Conservation (phyloP, 2,113 vertebrate species). For the Amphilophus citrinellus region DNA sequence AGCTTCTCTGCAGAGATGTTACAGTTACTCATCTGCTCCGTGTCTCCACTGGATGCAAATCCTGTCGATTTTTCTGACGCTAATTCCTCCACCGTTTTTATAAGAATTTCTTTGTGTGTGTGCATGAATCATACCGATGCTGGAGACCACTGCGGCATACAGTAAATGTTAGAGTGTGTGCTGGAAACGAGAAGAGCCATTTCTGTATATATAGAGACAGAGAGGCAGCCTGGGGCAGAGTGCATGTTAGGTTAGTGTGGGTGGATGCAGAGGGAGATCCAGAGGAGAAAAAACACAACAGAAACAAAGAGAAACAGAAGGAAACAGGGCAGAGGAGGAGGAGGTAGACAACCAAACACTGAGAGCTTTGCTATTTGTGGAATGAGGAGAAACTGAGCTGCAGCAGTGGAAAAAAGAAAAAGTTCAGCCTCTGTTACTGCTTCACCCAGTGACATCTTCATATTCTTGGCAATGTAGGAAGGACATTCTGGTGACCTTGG, state of each 20-base stretch:
- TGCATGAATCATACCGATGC: conserved; percentile 42
- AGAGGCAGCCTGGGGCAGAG: conserved; percentile 57
- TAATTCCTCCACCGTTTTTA: conserved; percentile 20
- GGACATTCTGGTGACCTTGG: not conserved
- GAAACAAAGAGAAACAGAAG: conserved; percentile 29
- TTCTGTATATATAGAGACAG: conserved; percentile 42
- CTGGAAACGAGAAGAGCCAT: conserved; percentile 32
- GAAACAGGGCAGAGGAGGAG: conserved; percentile 23
- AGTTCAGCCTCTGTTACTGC: not conserved
- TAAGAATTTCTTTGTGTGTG: not conserved
- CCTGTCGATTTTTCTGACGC: conserved; percentile 4
- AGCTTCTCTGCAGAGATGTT: not conserved
- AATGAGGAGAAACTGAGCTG: not conserved
- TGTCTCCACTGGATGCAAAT: not conserved
- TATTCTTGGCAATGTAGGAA: not conserved
- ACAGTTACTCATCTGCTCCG: not conserved
- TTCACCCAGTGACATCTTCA: not conserved
- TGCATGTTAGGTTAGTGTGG: conserved; percentile 72
- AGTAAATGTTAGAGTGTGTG: conserved; percentile 36
- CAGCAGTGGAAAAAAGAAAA: not conserved
- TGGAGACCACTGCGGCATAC: conserved; percentile 32
- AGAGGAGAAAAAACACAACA: conserved; percentile 22
- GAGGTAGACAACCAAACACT: conserved; percentile 12
- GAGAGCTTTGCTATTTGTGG: conserved; percentile 24
- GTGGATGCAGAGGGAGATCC: conserved; percentile 59